Conservation (phyloP, 2,888 invertebrate species). For the Chymomyza procnemis region DNA sequence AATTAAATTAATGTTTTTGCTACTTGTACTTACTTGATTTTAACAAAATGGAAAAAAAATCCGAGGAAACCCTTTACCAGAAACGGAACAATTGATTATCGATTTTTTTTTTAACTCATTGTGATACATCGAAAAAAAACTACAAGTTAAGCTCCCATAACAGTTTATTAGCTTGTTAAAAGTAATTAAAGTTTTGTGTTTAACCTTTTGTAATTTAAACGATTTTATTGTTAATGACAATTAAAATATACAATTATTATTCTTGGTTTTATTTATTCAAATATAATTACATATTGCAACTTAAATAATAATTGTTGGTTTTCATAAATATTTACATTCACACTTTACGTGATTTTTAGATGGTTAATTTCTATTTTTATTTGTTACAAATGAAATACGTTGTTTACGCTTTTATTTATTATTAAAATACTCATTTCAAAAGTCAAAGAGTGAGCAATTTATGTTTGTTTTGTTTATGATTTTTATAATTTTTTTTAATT, state of each 20-base stretch:
- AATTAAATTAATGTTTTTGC: too few relatives aligned
- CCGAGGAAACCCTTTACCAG: too few relatives aligned
- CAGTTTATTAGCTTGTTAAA: neutral
- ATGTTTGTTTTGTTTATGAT: neutral
- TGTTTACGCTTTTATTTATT: conserved; percentile 39
- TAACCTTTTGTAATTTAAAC: neutral
- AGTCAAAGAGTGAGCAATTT: conserved; percentile 45
- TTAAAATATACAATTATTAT: neutral
- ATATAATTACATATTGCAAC: neutral
- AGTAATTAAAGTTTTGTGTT: neutral
- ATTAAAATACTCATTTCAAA: conserved; percentile 58
- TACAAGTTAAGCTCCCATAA: neutral
- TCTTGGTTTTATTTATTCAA: neutral
- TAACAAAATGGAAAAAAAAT: too few relatives aligned
- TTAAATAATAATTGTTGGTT: neutral
- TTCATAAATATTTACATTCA: neutral
- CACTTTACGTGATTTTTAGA: neutral
- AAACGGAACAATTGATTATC: too few relatives aligned
- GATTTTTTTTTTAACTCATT: too few relatives aligned
- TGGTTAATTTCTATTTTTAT: neutral
- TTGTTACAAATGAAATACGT: neutral
- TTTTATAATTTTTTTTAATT: neutral
- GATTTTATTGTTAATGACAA: neutral
- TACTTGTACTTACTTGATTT: too few relatives aligned
- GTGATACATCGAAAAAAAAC: too few relatives aligned